Base-by-base conservation (phyloP, 2,113 vertebrate genomes). In the Chamaea fasciata region DNA sequence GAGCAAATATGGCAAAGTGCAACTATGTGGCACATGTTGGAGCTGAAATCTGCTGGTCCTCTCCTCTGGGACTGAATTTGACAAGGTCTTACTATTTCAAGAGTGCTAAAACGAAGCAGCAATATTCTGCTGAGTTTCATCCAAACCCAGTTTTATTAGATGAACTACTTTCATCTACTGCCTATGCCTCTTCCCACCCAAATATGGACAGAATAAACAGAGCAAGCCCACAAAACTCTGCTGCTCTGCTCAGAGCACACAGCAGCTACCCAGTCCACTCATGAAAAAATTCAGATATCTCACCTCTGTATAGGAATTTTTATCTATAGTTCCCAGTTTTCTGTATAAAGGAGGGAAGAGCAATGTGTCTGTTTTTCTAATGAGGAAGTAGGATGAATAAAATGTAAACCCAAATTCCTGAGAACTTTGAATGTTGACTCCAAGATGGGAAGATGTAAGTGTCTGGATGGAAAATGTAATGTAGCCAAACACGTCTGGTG, bases 81-180 rank as follows among this genome's bases (percentile, higher is more conserved):
- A 94, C 94, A 96, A 83, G 92, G 90, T 60, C 75, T 90, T 90
- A 89, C 93, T 95, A 95, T 95, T 94, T 95, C 91, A 95, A 75
- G 90, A 95, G 84, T 80, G 71, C 91, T 94, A 80, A 83, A 92
- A 90, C 1, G 67, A 86, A 93, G 74, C 67, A 81, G 55, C 57
- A 91, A 92, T 73, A 77, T 26, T 83, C 50, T 85, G 64, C 91
- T 90, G 93, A 95, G 79, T 57, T 90, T 70, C 87, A 95, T 95
- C 93, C 93, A 96, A 96, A 31, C 71, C 59, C 67, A 77, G 19
- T 86, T 95, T 95, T 92, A 84, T 95, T 90, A 80, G 67, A 87
- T 69, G 84, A 95, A 55, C 78, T 68, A 20, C 93, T 96, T 96
- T 95, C 44, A 78, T 95, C 94, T 91, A 24, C 70, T 95, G 89